Percentiles rank a stretch among this genome's conserved stretches.
Evolutionary conservation across 2,113 vertebrate genomes (phyloP).

Genomic region (Bombycilla garrulus): DNA sequence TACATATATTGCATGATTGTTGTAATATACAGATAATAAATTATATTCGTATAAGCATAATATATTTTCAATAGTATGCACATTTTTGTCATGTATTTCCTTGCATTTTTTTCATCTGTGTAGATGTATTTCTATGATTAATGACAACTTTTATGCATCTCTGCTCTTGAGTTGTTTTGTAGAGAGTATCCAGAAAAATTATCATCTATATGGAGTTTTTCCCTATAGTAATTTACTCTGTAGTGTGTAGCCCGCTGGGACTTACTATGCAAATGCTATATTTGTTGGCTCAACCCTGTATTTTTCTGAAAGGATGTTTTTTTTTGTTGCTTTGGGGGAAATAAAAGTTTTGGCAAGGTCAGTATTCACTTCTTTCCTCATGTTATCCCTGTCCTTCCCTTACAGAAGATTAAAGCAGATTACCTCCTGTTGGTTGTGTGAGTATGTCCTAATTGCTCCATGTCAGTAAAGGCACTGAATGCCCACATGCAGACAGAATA

Average conservation of each 20-base stretch:
- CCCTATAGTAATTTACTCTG: neutral
- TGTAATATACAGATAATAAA: neutral
- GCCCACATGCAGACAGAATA: neutral
- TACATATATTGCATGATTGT: neutral
- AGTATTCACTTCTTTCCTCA: neutral
- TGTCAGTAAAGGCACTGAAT: neutral
- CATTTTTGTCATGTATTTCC: neutral
- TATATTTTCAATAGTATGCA: neutral
- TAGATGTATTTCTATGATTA: neutral
- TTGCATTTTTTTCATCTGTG: neutral
- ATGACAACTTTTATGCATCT: neutral
- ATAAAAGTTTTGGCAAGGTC: neutral
- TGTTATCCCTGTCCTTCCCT: neutral
- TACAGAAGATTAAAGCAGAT: neutral
- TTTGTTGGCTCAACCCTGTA: neutral
- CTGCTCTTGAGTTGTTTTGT: neutral
- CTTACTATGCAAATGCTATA: neutral
- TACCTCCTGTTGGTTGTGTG: neutral
- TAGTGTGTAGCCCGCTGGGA: neutral
- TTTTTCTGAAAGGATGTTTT: neutral
- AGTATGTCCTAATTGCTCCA: neutral
- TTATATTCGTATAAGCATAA: neutral
- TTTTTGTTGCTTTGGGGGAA: neutral
- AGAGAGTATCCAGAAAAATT: neutral
- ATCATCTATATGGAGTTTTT: neutral